Conservation (phyloP, 2,888 invertebrate species). For the Cheiracanthium punctorium region DNA sequence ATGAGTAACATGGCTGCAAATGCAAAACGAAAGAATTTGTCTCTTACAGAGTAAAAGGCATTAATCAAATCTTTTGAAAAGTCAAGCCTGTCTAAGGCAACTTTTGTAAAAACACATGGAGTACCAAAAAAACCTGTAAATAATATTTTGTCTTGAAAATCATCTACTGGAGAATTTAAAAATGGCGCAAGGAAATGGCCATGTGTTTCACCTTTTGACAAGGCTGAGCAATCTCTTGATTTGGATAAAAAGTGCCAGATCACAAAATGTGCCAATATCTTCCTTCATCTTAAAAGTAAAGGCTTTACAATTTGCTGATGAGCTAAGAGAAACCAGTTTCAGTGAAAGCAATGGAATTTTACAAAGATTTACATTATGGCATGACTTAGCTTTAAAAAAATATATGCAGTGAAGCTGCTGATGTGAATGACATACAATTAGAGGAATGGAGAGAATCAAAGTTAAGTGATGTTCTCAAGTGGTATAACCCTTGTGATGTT, state of each 20-base stretch:
- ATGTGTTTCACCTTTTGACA: too few species aligned
- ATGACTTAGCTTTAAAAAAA: slow-evolving; percentile 12
- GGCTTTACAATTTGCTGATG: background rate
- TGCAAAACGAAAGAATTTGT: too few species aligned
- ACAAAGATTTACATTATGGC: slow-evolving; percentile 2
- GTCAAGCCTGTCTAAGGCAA: too few species aligned
- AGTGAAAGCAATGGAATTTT: slow-evolving; percentile 14
- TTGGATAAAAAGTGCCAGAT: slow-evolving; percentile 4
- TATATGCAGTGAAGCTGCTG: slow-evolving; percentile 13
- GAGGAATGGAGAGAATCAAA: background rate
- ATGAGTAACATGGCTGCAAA: too few species aligned
- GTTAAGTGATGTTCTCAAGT: background rate
- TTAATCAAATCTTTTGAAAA: too few species aligned
- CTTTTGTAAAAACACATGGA: too few species aligned
- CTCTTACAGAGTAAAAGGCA: too few species aligned
- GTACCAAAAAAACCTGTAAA: too few species aligned
- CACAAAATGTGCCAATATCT: background rate
- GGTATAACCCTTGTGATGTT: background rate
- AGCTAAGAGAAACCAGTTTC: slow-evolving; percentile 2
- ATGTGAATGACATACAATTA: background rate
- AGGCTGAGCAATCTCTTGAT: background rate
- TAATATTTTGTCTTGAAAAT: too few species aligned
- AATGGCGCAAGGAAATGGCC: too few species aligned
- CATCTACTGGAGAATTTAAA: too few species aligned
- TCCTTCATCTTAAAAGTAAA: background rate